Evolutionary conservation across 2,113 vertebrate species (phyloP).

Genomic region (Indicator maculatus): DNA sequence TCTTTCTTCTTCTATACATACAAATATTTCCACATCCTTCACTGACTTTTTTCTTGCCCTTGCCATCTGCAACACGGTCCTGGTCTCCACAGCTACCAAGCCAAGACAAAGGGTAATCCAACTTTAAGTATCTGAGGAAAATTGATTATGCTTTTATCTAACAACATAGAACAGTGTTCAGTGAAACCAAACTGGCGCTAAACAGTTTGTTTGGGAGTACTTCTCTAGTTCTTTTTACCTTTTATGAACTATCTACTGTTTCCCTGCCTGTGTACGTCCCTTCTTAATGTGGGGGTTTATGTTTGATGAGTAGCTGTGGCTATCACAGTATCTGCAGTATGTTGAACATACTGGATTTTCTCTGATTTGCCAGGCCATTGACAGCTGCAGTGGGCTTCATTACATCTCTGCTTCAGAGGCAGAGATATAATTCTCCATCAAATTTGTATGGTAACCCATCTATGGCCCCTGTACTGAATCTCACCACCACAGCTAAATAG

Average conservation of each 20-base stretch:
- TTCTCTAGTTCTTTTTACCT: background rate
- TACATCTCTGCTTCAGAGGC: background rate
- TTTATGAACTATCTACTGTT: background rate
- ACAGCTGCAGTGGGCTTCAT: background rate
- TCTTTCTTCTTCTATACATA: slow-evolving; percentile 31
- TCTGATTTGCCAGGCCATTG: background rate
- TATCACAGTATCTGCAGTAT: background rate
- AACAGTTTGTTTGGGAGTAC: background rate
- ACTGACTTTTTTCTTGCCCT: slow-evolving; percentile 94
- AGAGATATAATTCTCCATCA: background rate
- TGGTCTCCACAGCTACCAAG: slow-evolving; percentile 90
- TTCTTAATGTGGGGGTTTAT: background rate
- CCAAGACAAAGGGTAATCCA: slow-evolving; percentile 87
- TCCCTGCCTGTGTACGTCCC: background rate
- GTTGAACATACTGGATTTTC: background rate
- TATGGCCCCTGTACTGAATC: background rate
- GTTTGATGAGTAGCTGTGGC: background rate
- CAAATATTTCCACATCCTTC: slow-evolving; percentile 71
- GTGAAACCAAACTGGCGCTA: background rate
- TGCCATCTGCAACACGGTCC: slow-evolving; percentile 94
- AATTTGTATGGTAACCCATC: background rate
- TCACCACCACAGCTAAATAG: background rate
- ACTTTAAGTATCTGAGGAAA: background rate
- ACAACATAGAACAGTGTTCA: background rate
- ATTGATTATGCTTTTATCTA: background rate